A percentile compares a stretch with the other conserved stretches of the same genome.
phyloP scores from a whole-genome alignment of 2,113 vertebrate species.

The Tympanuchus pallidicinctus region DNA sequence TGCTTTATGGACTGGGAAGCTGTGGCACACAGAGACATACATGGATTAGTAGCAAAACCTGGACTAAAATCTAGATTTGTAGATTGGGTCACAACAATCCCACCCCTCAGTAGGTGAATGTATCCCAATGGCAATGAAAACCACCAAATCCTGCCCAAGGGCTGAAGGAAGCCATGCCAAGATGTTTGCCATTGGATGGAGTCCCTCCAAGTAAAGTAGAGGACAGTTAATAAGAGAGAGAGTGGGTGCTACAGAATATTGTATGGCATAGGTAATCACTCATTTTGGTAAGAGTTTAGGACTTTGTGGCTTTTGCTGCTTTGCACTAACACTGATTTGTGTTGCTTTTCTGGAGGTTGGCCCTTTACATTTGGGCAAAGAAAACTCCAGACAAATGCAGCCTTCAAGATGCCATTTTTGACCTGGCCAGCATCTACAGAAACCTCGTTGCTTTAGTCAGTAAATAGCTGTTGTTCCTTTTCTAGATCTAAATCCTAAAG shows the following conservation, averaged over 20 bases:
- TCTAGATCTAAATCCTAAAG: too few relatives aligned
- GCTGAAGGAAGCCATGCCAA: neutral
- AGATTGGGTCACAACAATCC: neutral
- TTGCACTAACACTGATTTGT: neutral
- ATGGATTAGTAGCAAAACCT: neutral
- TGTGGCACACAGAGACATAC: neutral
- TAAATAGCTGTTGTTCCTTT: neutral
- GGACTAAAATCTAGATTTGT: neutral
- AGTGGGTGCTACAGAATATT: neutral
- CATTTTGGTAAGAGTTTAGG: neutral
- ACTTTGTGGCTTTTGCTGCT: neutral
- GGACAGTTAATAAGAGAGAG: neutral
- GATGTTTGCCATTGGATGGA: neutral
- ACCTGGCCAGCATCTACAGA: neutral
- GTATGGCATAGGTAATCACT: neutral
- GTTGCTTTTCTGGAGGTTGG: neutral
- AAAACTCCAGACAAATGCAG: neutral
- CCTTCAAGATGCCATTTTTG: neutral
- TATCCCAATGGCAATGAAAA: too few relatives aligned
- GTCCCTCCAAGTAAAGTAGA: neutral
- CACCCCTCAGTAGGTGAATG: neutral
- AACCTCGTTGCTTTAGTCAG: neutral
- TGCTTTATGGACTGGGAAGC: neutral
- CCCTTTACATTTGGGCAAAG: neutral
- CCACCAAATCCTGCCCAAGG: neutral